Conservation (phyloP, 2,797 vertebrate species). For the Megalops cyprinoides region DNA sequence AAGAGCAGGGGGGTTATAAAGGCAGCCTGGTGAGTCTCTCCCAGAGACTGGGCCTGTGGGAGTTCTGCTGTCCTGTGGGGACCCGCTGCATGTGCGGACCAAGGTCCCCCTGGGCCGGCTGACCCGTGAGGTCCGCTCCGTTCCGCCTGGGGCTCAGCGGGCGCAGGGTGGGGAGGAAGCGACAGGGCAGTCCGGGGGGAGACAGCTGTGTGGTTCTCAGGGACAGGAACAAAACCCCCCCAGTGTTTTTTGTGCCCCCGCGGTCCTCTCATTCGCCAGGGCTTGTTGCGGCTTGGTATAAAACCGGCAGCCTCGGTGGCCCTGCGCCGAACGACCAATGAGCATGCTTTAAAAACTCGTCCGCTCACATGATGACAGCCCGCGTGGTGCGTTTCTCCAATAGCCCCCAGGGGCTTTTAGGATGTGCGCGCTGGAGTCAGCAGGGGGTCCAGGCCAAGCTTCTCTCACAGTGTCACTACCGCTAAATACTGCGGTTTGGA, state of each 20-base stretch:
- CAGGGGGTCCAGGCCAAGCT: too few species aligned
- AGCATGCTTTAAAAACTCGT: conserved; percentile 18
- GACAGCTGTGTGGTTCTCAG: background rate
- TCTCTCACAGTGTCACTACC: too few species aligned
- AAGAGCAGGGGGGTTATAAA: background rate
- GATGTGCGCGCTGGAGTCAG: too few species aligned
- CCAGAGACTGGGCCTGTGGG: background rate
- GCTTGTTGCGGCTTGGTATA: background rate
- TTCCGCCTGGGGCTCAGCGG: conserved; percentile 1
- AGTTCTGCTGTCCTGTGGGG: background rate
- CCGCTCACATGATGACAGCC: background rate
- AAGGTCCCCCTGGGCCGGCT: conserved; percentile 14
- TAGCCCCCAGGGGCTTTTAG: too few species aligned
- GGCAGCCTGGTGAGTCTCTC: too few species aligned
- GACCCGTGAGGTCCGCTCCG: conserved; percentile 18
- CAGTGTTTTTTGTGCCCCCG: background rate
- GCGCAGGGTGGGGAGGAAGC: background rate
- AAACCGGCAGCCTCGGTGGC: background rate
- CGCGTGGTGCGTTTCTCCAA: too few species aligned
- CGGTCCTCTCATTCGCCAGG: background rate
- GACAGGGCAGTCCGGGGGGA: too few species aligned
- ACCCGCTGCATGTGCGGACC: background rate
- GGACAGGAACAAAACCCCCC: too few species aligned
- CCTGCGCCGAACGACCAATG: background rate
- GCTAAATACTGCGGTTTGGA: too few species aligned